Evolutionary conservation across 2,113 vertebrate genomes (phyloP), one percentile per base, ranked within the genome.

Genomic region (Amphiprion ocellaris): DNA sequence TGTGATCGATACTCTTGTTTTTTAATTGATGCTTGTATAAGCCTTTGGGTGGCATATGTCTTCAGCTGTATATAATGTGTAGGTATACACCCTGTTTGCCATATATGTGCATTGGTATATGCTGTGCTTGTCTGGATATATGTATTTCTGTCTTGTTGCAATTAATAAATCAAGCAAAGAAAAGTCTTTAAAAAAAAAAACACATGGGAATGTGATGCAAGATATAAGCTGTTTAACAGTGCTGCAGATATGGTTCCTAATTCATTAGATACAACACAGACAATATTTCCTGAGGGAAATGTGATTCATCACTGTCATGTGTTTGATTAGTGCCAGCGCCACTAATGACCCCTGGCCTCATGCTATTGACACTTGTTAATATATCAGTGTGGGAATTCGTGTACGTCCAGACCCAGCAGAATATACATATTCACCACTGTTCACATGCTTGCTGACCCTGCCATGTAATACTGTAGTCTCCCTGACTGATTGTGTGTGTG

Each of bases 401-500:
- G 33, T 26, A 56, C 67, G 41, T 69, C 55, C 65, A 33, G 49
- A 30, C 59, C 49, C 46, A 65, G 28, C 17, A 73, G 78, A 78
- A 80, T 24, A 59, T 15, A 2, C 58, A 46, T 16, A 65, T 86
- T 77, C 54, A 66, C 86, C 54, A 61, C 28, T 60, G 71, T 37
- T 82, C 14, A 69, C 71, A 80, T 77, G 77, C 58, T 75, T 37
- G 58, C 60, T 69, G 60, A 71, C 47, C n/a, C 59, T 55, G 19
- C 49, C 62, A 12, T 46, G 52, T 84, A 68, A 80, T 56, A 23
- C 30, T 56, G 62, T 54, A 39, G 41, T 79, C 65, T 55, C 26
- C 49, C 61, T 53, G 37, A 5, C 17, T 67, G 70, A 56, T 1
- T 37, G 37, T 39, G 33, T 49, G 37, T 47, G 41, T 47, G 46